phyloP scores from a whole-genome alignment of 2,888 invertebrate genomes.

The Chydorus sphaericus region DNA sequence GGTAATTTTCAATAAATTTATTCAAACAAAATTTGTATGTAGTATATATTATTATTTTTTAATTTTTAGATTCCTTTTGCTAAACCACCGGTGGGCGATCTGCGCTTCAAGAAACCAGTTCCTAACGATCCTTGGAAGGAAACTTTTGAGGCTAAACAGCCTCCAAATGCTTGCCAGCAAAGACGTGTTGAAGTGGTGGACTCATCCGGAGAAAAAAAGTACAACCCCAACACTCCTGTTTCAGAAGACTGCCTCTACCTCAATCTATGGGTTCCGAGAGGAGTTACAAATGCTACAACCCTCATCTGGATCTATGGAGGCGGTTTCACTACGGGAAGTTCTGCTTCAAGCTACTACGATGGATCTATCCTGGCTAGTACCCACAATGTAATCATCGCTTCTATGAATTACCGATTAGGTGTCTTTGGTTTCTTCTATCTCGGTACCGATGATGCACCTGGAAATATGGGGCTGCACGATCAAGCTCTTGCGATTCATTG shows the following conservation, averaged over 20 bases:
- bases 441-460: conserved; percentile 64
- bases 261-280: conserved; percentile 84
- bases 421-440: conserved; percentile 88
- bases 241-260: conserved; percentile 92
- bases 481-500: conserved; percentile 82
- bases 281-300: conserved; percentile 8
- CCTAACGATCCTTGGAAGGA: conserved; percentile 72
- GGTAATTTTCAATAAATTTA: no score
- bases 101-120: conserved; percentile 74
- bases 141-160: conserved; percentile 58
- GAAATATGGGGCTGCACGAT: conserved; percentile 85
- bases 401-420: conserved; percentile 86
- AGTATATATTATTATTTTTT: no score
- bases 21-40: no score
- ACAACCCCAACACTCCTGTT: conserved; percentile 89
- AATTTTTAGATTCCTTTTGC: conserved; percentile 85
- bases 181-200: conserved; percentile 78
- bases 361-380: conserved; percentile 77
- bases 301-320: conserved; percentile 52
- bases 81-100: conserved; percentile 62
- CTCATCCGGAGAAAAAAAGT: conserved; percentile 86
- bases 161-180: conserved; percentile 79
- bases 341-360: no score
- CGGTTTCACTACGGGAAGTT: no score
- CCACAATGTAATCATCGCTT: conserved; percentile 86